Evolutionary conservation across 1,140 invertebrate genomes (phyloP), one percentile per base, ranked within the genome.

Genomic region (Bombus waltoni): DNA sequence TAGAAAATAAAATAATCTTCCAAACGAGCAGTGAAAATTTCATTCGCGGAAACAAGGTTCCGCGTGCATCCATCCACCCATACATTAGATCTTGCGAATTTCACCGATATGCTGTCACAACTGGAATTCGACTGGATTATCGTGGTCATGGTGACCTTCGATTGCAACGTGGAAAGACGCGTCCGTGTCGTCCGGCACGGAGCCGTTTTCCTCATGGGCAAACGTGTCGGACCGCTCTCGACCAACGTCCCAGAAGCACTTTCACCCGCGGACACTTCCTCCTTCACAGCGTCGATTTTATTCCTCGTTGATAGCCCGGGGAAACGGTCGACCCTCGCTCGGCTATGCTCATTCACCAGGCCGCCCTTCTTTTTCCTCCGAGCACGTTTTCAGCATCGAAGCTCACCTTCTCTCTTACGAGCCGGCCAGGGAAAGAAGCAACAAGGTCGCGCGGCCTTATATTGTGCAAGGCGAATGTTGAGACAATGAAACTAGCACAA

Each of bases 231-330:
- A 53, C 68, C 25, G 42, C 32, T 85, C 86, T 88, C 79, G 59
- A 66, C 75, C 35, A 89, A 86, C 82, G 68, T 86, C 85, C 59
- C 75, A 88, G 84, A 77, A 89, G 86, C 91, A 93, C 93, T 93
- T 93, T 93, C 93, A 93, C 93, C 89, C 66, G 74, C 76, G 87
- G 87, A 83, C 86, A 93, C 91, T 93, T 93, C 93, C 91, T 91
- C 85, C 87, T 86, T 85, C 10, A 22, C 32, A 78, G 40, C 47
- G 72, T 85, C 88, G 81, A 83, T 83, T 88, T 92, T 93, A 87
- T 87, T 86, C 81, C 80, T 25, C 72, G 88, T 82, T 89, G 88
- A 90, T 91, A 80, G 68, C 77, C 83, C 70, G 72, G 32, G 73
- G 85, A 75, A 87, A 88, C 85, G 90, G 13, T 42, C 88, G 88